These are phyloP conservation scores for Prunella strophiata DNA, from an alignment of 2,797 vertebrate species.

Conservation along the genomic window DNA sequence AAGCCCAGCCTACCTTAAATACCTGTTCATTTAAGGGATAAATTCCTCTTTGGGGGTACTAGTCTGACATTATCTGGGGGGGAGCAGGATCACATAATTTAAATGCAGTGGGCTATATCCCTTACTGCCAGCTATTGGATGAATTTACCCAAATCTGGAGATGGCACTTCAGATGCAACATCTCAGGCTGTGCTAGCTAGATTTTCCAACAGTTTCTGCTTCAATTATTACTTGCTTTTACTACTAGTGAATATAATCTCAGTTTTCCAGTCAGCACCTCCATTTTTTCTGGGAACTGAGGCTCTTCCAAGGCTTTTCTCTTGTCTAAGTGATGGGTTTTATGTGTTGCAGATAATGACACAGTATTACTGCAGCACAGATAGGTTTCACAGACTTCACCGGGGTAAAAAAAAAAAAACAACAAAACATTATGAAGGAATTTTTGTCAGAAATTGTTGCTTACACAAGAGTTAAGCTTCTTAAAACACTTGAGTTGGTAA, in stretches of 20 bases:
- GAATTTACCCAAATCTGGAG: background rate
- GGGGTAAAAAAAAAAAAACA: background rate
- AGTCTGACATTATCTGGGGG: background rate
- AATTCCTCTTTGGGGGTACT: background rate
- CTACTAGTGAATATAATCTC: background rate
- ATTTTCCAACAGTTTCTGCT: background rate
- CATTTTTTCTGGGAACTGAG: background rate
- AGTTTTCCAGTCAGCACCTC: background rate
- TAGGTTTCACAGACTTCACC: background rate
- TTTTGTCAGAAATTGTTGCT: constrained; percentile 10
- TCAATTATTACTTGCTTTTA: background rate
- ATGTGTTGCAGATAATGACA: background rate
- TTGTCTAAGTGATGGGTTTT: background rate
- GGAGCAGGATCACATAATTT: background rate
- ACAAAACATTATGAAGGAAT: background rate
- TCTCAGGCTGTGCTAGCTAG: background rate
- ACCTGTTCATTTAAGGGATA: background rate
- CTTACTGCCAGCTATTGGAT: background rate
- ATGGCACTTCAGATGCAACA: background rate
- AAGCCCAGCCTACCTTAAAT: background rate
- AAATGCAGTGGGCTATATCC: background rate
- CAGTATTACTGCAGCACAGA: background rate
- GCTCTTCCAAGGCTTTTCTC: background rate
- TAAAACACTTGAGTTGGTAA: background rate
- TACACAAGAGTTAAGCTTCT: constrained; percentile 6